phyloP scores from a whole-genome alignment of 2,113 vertebrate species.

The Podarcis raffonei region DNA sequence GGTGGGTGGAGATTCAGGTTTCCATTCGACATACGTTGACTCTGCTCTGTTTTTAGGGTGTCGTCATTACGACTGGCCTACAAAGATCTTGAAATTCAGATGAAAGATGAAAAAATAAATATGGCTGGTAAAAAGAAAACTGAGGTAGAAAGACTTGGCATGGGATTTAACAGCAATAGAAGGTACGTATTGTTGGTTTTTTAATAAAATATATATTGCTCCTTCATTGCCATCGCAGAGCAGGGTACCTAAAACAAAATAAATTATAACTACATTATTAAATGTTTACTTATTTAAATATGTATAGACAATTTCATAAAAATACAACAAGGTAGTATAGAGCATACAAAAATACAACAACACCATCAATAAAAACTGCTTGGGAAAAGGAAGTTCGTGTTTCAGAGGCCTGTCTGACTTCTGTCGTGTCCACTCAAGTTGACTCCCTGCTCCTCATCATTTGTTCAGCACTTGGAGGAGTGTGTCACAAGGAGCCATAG shows the following conservation, averaged over 20 bases:
- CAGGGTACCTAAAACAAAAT: no score
- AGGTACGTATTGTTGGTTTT: conserved; percentile 58
- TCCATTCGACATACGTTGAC: neutral
- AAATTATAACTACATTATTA: no score
- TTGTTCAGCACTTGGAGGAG: neutral
- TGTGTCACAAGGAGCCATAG: no score
- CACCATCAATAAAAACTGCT: no score
- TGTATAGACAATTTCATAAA: no score
- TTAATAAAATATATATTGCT: no score
- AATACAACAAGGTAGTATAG: no score
- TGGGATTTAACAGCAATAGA: conserved; percentile 84
- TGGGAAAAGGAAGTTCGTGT: no score
- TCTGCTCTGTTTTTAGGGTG: conserved; percentile 70
- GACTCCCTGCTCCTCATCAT: neutral
- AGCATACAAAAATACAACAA: no score
- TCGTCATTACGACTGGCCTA: conserved; percentile 86
- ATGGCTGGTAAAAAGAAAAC: conserved; percentile 82
- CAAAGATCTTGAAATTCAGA: conserved; percentile 87
- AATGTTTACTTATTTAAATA: no score
- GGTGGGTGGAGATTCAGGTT: fast-evolving
- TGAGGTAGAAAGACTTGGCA: conserved; percentile 91
- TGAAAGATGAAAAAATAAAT: conserved; percentile 81
- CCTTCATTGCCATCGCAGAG: no score
- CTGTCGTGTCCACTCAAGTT: neutral
- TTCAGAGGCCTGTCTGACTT: no score